Evolutionary conservation across 2,113 vertebrate species (phyloP), one percentile per base, ranked within the genome.

Genomic region (Platichthys stellatus): DNA sequence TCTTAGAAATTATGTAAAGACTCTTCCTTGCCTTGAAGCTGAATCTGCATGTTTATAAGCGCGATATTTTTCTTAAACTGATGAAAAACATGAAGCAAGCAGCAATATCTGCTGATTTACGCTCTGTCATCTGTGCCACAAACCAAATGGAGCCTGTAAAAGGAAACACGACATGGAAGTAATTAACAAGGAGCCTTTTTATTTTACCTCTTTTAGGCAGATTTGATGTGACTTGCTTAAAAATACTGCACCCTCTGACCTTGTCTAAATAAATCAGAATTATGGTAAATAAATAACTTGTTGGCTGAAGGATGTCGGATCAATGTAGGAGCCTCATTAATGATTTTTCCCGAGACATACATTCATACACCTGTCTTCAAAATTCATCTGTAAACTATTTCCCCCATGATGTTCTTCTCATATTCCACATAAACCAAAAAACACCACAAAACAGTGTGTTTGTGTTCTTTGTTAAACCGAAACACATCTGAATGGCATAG

Each of bases 221-320:
- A n/a, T 26, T 20, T 74, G 20, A 65, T 53, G 15, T 53, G 10
- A 45, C 24, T 63, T 21, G 63, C 5, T 72, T 72, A 4, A 49
- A 72, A 74, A 60, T 51, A 57, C 54, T 73, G 57, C 62, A 54
- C 56, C 45, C 15, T 45, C 35, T 81, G 72, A 78, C 87, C 80
- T 82, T 86, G 71, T 84, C 31, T 86, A 40, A 85, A 88, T 84
- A 80, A 89, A 86, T 88, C 21, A 73, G 26, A 71, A 73, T 72
- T 53, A 63, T 56, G 18, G 35, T 88, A 74, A 87, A 92, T 91
- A 84, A 87, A 84, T 86, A 65, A 83, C 54, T 47, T 62, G 51
- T 61, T 71, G 45, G 76, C 18, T 82, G 72, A 86, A 89, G 83
- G 83, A 84, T 85, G 26, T 43, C 63, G 62, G 74, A 88, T 88